A percentile compares a stretch with the other conserved stretches of the same genome.
These are phyloP conservation scores for Heliocidaris tuberculata DNA, from an alignment of 35 echinoderm and acorn worm species.

Conservation along the genomic window DNA sequence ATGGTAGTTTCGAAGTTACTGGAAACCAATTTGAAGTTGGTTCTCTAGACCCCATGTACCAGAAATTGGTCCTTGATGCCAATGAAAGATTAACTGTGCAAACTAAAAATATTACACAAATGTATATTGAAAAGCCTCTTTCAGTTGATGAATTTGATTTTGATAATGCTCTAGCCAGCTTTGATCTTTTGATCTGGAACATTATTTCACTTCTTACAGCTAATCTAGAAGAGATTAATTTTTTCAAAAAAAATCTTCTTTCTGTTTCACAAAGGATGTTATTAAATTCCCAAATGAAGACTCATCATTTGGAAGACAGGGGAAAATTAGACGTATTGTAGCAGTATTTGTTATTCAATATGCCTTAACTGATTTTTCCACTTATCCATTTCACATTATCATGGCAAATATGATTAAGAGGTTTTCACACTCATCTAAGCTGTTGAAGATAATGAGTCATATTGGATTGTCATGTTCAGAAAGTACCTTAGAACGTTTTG, in stretches of 20 bases:
- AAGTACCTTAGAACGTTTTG: constrained; percentile 22
- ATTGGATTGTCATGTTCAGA: constrained; percentile 47
- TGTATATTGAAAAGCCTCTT: no score
- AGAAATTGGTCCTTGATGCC: no score
- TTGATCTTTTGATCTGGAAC: neutral
- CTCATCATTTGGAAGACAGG: neutral
- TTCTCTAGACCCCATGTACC: no score
- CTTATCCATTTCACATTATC: constrained; percentile 53
- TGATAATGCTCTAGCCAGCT: neutral
- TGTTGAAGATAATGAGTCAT: neutral
- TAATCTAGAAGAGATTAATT: neutral
- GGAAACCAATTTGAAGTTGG: no score
- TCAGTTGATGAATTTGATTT: neutral
- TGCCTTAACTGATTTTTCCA: constrained; percentile 23
- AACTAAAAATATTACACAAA: no score
- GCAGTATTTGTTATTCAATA: constrained; percentile 40
- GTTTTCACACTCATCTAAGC: constrained; percentile 47
- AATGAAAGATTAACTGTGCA: no score
- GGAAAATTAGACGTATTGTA: neutral
- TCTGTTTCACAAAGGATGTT: neutral
- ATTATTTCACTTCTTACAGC: neutral
- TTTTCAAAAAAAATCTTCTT: neutral
- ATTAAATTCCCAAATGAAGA: neutral
- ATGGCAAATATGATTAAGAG: constrained; percentile 53
- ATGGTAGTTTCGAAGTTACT: no score